Evolutionary conservation across 2,888 invertebrate genomes (phyloP).

Genomic region (Lamellibrachia columna): DNA sequence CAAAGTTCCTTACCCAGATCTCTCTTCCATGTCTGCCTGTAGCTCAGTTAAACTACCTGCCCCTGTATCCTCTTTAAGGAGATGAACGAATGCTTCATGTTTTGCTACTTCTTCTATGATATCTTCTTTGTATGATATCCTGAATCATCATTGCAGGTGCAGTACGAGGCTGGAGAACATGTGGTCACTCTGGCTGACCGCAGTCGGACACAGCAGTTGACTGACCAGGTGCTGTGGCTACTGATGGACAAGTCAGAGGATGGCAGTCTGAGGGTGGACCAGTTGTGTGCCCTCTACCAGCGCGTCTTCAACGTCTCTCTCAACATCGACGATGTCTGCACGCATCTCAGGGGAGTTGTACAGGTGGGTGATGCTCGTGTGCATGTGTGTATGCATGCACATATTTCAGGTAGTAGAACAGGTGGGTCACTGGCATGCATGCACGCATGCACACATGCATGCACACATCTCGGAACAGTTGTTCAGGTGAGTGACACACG

Average conservation of each 20-base stretch:
- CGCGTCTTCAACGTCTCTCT: constrained; percentile 1
- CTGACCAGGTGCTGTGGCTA: constrained; percentile 71
- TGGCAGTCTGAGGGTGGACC: constrained; percentile 21
- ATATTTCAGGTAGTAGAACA: too few species aligned
- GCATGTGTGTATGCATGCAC: neutral
- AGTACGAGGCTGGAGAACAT: constrained; percentile 32
- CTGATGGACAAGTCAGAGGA: constrained; percentile 69
- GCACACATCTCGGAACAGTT: too few species aligned
- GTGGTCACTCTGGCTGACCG: constrained; percentile 69
- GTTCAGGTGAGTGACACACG: too few species aligned
- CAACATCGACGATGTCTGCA: constrained; percentile 16
- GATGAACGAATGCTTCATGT: too few species aligned
- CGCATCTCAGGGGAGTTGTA: constrained; percentile 29
- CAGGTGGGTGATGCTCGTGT: constrained; percentile 22
- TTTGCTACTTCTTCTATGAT: too few species aligned
- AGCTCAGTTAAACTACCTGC: too few species aligned
- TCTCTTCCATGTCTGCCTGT: too few species aligned
- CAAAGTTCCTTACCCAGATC: too few species aligned
- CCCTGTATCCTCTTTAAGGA: too few species aligned
- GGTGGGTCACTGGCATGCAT: too few species aligned
- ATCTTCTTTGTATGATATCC: neutral
- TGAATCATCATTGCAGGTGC: constrained; percentile 40
- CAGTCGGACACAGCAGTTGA: constrained; percentile 68
- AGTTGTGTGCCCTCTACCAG: constrained; percentile 23
- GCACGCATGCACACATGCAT: too few species aligned